Evolutionary conservation across 2,113 vertebrate species (phyloP).

Genomic region (Campylomormyrus tamandua): DNA sequence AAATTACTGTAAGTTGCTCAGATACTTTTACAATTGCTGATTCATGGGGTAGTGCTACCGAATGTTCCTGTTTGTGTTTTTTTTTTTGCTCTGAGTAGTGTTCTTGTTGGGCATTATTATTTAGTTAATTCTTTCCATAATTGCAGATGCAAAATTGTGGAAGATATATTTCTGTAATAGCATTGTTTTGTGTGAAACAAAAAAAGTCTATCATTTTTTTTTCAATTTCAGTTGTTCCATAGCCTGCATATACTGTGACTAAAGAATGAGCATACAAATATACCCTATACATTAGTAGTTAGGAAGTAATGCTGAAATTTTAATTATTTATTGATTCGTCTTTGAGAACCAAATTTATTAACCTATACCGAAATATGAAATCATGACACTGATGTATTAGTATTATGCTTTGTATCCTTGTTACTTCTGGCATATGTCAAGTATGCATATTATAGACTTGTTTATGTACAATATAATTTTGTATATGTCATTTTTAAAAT

Average conservation of each 20-base stretch:
- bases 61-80: background rate
- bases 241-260: background rate
- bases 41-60: background rate
- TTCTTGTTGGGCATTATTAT: background rate
- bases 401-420: background rate
- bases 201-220: background rate
- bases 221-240: background rate
- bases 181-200: background rate
- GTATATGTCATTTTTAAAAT: background rate
- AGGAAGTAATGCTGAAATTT: background rate
- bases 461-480: background rate
- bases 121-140: background rate
- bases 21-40: background rate
- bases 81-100: background rate
- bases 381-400: background rate
- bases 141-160: background rate
- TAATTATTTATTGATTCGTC: background rate
- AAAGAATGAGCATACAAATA: background rate
- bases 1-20: background rate
- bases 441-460: background rate
- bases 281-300: background rate
- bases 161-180: background rate
- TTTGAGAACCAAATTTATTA: background rate
- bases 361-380: background rate
- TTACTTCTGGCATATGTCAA: background rate